These are phyloP conservation scores for Drosophila fungiperda DNA, from an alignment of 2,888 invertebrate genomes.

Conservation along the genomic window DNA sequence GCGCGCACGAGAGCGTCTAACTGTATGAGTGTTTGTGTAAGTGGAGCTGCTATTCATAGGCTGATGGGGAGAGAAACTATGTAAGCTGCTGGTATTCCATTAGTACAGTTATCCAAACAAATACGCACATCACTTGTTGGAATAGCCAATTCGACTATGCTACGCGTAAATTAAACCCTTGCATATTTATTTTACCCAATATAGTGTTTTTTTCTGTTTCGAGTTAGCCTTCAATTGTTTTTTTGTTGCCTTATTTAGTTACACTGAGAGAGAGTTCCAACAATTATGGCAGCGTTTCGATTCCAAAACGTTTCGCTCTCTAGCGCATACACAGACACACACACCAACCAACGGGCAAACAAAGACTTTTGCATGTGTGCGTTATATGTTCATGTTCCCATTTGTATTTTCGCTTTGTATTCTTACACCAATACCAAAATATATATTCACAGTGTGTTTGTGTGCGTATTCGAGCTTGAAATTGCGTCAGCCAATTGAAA, in stretches of 20 bases:
- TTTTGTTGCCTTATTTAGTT: conserved; percentile 32
- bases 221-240: conserved; percentile 34
- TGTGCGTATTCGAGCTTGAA: conserved; percentile 55
- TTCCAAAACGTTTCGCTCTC: conserved; percentile 36
- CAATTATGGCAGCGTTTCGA: conserved; percentile 42
- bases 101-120: conserved; percentile 53
- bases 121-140: conserved; percentile 35
- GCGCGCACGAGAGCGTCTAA: conserved; percentile 11
- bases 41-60: conserved; percentile 61
- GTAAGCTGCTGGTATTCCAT: conserved; percentile 43
- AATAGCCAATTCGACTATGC: conserved; percentile 22
- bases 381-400: conserved; percentile 70
- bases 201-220: conserved; percentile 11
- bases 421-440: conserved; percentile 52
- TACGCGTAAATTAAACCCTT: not conserved
- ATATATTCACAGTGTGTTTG: conserved; percentile 31
- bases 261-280: conserved; percentile 23
- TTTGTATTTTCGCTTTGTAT: conserved; percentile 65
- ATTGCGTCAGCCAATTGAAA: conserved; percentile 81
- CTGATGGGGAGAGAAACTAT: conserved; percentile 50
- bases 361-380: conserved; percentile 62
- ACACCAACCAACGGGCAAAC: conserved; percentile 54
- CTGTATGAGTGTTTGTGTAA: conserved; percentile 13
- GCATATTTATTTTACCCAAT: conserved; percentile 16
- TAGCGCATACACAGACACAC: conserved; percentile 23